phyloP scores from a whole-genome alignment of 2,113 vertebrate species.

The Alosa alosa region DNA sequence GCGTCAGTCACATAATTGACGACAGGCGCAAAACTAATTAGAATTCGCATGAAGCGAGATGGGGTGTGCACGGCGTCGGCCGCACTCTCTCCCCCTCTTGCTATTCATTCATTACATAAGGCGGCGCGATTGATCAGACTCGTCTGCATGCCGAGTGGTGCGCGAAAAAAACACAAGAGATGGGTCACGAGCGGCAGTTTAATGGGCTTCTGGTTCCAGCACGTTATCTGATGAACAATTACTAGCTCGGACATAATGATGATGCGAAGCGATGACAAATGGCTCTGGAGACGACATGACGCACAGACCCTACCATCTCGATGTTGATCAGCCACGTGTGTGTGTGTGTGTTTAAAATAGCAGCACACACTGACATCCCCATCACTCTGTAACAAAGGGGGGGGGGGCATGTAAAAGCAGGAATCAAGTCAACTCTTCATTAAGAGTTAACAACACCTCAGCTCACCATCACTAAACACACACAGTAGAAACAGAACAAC shows the following conservation, averaged over 20 bases:
- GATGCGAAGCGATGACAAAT: not conserved
- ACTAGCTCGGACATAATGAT: not conserved
- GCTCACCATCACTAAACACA: not conserved
- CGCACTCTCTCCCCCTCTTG: not conserved
- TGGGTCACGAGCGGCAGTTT: not conserved
- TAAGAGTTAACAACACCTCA: not conserved
- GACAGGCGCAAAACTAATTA: not conserved
- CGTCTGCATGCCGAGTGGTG: not conserved
- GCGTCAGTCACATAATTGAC: not conserved
- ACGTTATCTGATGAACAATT: not conserved
- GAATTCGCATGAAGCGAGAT: not conserved
- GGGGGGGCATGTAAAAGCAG: not conserved
- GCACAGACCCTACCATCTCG: not conserved
- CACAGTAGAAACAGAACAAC: too few species aligned
- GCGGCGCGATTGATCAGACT: not conserved
- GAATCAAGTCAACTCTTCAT: not conserved
- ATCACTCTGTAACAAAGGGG: not conserved
- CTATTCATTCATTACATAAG: not conserved
- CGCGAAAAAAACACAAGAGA: not conserved
- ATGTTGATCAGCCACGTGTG: not conserved
- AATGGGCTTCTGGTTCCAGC: not conserved
- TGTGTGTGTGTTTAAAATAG: not conserved
- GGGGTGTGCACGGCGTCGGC: too few species aligned
- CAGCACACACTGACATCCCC: slow-evolving; percentile 8
- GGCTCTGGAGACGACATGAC: not conserved